A percentile compares a stretch with the other conserved stretches of the same genome.
Conservation (phyloP, 2,113 vertebrate species). For the Thinocorus orbignyianus region DNA sequence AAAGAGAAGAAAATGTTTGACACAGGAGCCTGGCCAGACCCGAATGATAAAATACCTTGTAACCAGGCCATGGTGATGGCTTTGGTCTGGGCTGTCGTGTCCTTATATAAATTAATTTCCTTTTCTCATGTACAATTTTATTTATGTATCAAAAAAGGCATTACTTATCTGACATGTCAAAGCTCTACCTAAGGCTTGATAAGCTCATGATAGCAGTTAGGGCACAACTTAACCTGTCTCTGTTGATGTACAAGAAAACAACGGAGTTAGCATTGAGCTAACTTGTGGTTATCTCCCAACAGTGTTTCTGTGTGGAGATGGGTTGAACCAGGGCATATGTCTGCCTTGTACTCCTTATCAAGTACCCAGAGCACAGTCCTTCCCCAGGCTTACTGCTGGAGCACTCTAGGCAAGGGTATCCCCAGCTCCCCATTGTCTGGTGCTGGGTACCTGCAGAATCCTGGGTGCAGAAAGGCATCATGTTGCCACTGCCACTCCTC, state of each 20-base stretch:
- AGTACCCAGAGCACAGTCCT: accelerated
- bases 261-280: neutral
- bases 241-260: neutral
- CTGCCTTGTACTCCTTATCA: neutral
- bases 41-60: neutral
- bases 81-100: neutral
- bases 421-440: accelerated
- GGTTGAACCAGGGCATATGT: accelerated
- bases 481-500: accelerated
- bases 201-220: neutral
- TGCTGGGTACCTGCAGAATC: accelerated
- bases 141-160: neutral
- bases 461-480: accelerated
- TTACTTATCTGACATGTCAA: neutral
- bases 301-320: neutral
- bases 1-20: neutral
- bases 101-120: neutral
- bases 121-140: neutral
- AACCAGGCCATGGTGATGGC: neutral
- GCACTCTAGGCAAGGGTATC: accelerated
- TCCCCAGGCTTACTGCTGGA: accelerated
- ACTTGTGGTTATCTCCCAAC: neutral
- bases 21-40: neutral
- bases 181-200: neutral
- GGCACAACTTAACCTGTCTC: neutral